Base-by-base conservation (phyloP, 2,113 vertebrate species). In the Vanacampus margaritifer region DNA sequence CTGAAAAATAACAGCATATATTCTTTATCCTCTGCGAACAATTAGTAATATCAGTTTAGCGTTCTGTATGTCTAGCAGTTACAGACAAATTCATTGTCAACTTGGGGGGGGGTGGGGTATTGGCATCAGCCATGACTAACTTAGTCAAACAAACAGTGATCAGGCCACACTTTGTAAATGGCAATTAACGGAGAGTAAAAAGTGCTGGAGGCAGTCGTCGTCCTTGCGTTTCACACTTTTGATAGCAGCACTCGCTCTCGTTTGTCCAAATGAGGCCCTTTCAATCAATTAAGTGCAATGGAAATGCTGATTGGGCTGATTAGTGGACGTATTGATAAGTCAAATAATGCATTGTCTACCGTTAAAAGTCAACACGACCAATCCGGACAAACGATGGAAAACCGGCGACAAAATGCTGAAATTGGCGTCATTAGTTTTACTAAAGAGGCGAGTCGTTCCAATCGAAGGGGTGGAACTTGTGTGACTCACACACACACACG, bases 161-260 rank as follows among this genome's bases (percentile, higher is more conserved):
- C 92, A 91, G 81, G 88, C 86, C 84, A 83, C 84, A 84, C 89
- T 90, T 91, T 93, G 92, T 91, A 94, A 93, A 93, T 93, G 93
- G 91, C 88, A 91, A 92, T 93, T 93, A 93, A 93, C 95, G 93
- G 93, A 91, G 92, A 92, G 32, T 76, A 51, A 80, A 51, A 54
- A 13, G 80, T 73, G 91, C 94, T 91, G 87, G 90, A 89, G 93
- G 93, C 93, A 88, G 94, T 93, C 92, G 84, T 24, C 87, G 91
- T 91, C 94, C 89, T 82, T 87, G 90, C 87, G 72, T 79, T 81
- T 82, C 88, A 86, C 84, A 79, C 79, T 92, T 89, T 88, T 87
- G 83, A 79, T 80, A 89, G 89, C 88, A 89, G 88, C 88, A 87
- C 73, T 71, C 59, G 60, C 54, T 43, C 60, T 66, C 74, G 64